Percentiles rank a stretch among this genome's conserved stretches.
phyloP scores from a whole-genome alignment of 2,888 invertebrate species.

The Drosophila austrosaltans region DNA sequence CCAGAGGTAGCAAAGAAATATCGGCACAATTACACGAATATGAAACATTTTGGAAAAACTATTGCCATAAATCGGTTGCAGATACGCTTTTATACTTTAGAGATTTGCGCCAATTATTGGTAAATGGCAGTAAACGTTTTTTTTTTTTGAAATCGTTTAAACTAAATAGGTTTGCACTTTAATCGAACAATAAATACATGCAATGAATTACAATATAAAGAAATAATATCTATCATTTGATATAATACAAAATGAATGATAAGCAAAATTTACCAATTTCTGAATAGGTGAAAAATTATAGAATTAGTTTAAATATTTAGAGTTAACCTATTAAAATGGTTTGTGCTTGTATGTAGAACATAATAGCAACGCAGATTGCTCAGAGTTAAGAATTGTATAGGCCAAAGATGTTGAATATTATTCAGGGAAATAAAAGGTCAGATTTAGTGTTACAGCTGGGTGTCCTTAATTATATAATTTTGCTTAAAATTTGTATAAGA shows the following conservation, averaged over 20 bases:
- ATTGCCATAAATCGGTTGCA: background rate
- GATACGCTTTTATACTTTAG: background rate
- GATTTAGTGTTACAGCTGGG: conserved; percentile 31
- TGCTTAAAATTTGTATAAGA: conserved; percentile 33
- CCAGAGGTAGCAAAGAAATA: conserved; percentile 3
- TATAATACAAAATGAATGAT: conserved; percentile 55
- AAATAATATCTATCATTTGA: conserved; percentile 60
- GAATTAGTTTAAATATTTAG: conserved; percentile 55
- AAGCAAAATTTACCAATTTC: conserved; percentile 52
- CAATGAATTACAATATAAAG: conserved; percentile 48
- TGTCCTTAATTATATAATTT: conserved; percentile 64
- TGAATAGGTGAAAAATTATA: conserved; percentile 43
- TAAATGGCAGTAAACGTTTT: conserved; percentile 19
- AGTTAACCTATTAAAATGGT: conserved; percentile 57
- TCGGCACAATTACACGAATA: background rate
- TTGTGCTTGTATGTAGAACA: conserved; percentile 26
- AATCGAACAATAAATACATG: conserved; percentile 78
- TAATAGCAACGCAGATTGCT: conserved; percentile 72
- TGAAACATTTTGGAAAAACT: conserved; percentile 38
- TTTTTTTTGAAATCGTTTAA: conserved; percentile 44
- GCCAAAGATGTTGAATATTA: conserved; percentile 10
- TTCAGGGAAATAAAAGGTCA: conserved; percentile 17
- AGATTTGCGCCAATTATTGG: conserved; percentile 11
- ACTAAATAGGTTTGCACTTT: conserved; percentile 71
- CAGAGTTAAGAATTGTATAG: conserved; percentile 53